These are phyloP conservation scores for Morpho achilles DNA, from an alignment of 2,888 invertebrate species.

Conservation along the genomic window DNA sequence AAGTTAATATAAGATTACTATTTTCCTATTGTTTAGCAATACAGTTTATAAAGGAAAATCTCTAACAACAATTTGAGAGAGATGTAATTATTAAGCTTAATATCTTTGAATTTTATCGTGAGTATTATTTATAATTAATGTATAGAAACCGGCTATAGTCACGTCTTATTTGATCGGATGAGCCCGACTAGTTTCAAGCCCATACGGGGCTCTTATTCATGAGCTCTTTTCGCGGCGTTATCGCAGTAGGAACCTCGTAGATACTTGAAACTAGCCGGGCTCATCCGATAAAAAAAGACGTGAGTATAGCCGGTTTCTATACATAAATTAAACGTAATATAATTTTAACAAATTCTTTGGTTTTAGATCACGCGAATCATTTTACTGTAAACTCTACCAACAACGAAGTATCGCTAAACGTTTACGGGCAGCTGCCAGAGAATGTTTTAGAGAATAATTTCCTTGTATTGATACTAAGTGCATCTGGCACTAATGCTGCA, in stretches of 20 bases:
- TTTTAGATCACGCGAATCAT: constrained; percentile 45
- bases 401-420: constrained; percentile 39
- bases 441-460: constrained; percentile 46
- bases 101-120: too few relatives aligned
- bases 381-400: constrained; percentile 36
- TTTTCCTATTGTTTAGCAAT: background rate
- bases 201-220: too few relatives aligned
- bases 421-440: constrained; percentile 39
- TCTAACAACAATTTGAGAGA: too few relatives aligned
- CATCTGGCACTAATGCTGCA: constrained; percentile 46
- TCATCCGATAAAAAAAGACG: background rate
- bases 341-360: background rate
- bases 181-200: too few relatives aligned
- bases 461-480: constrained; percentile 47
- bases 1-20: constrained; percentile 29
- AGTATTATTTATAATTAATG: too few relatives aligned
- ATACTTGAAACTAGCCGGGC: background rate
- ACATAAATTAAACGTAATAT: background rate
- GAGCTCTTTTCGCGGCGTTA: too few relatives aligned
- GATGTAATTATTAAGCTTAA: too few relatives aligned
- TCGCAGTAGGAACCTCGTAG: too few relatives aligned
- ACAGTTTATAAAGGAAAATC: too few relatives aligned
- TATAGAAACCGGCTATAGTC: too few relatives aligned
- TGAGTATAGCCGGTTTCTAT: background rate
- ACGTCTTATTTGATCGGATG: too few relatives aligned